These are phyloP conservation scores for Denticeps clupeoides DNA, from an alignment of 2,797 vertebrate genomes.

Conservation along the genomic window DNA sequence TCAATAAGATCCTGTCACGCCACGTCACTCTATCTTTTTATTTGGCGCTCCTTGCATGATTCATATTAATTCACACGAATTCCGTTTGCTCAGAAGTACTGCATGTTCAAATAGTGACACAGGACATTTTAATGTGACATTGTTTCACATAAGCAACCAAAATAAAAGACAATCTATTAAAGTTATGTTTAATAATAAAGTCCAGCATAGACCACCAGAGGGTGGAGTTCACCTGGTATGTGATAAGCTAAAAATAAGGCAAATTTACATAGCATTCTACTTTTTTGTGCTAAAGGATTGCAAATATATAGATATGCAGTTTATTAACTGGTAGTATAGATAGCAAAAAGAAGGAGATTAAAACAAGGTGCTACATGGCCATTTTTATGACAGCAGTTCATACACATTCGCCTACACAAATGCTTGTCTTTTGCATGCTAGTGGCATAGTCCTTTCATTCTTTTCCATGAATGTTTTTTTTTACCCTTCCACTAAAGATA, in stretches of 20 bases:
- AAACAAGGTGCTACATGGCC: slow-evolving; percentile 34
- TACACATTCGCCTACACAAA: slow-evolving; percentile 21
- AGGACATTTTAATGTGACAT: too few species aligned
- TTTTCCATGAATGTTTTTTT: slow-evolving; percentile 4
- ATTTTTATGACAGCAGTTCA: slow-evolving; percentile 23
- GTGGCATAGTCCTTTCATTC: slow-evolving; percentile 14
- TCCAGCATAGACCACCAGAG: slow-evolving; percentile 24
- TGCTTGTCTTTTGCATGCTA: slow-evolving; percentile 22
- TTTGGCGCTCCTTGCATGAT: too few species aligned
- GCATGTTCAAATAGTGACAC: too few species aligned
- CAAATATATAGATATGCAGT: slow-evolving; percentile 31
- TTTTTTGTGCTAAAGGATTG: slow-evolving; percentile 35
- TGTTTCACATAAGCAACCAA: too few species aligned
- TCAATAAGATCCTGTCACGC: too few species aligned
- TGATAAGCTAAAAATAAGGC: slow-evolving; percentile 28
- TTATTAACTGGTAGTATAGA: slow-evolving; percentile 36
- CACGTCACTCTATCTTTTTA: too few species aligned
- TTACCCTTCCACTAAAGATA: slow-evolving; percentile 20
- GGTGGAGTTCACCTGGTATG: slow-evolving; percentile 22
- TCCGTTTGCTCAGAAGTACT: too few species aligned
- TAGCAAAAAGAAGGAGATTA: slow-evolving; percentile 25
- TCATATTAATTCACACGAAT: too few species aligned
- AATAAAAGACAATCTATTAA: slow-evolving; percentile 25
- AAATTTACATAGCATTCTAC: slow-evolving; percentile 38
- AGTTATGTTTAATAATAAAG: too few species aligned